These are phyloP conservation scores for Agrochola lota DNA, from an alignment of 2,888 invertebrate genomes.

Conservation along the genomic window DNA sequence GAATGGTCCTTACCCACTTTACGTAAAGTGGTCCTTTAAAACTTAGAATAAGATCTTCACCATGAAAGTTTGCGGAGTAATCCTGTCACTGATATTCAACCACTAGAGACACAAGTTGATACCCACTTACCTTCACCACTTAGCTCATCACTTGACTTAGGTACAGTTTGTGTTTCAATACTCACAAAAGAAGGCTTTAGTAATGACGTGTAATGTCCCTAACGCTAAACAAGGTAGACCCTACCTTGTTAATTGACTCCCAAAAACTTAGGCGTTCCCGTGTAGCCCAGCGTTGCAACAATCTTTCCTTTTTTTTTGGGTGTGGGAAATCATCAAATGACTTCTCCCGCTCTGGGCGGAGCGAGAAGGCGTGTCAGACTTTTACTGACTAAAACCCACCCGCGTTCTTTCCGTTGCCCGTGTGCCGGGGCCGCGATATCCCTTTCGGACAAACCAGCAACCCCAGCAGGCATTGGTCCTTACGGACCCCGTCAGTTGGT, in stretches of 20 bases:
- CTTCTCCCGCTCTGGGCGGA: too few species aligned
- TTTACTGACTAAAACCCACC: too few species aligned
- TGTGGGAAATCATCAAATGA: too few species aligned
- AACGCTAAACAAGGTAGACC: background rate
- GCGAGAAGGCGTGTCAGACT: too few species aligned
- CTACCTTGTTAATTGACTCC: background rate
- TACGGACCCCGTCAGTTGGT: too few species aligned
- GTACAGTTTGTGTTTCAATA: background rate
- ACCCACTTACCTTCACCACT: background rate
- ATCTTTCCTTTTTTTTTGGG: too few species aligned
- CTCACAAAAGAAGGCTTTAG: background rate
- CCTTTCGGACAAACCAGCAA: too few species aligned
- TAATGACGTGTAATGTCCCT: too few species aligned
- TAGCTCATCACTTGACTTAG: background rate
- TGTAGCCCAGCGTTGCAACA: background rate
- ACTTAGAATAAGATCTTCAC: background rate
- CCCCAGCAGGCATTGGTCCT: too few species aligned
- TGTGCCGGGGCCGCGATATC: too few species aligned
- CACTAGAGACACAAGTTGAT: background rate
- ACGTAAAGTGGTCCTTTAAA: slow-evolving; percentile 14
- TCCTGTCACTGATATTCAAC: background rate
- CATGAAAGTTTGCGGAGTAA: background rate
- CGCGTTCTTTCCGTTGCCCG: too few species aligned
- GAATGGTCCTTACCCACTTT: slow-evolving; percentile 3
- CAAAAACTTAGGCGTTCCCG: background rate